Evolutionary conservation across 2,797 vertebrate species (phyloP), one percentile per base, ranked within the genome.

Genomic region (Semotilus atromaculatus): DNA sequence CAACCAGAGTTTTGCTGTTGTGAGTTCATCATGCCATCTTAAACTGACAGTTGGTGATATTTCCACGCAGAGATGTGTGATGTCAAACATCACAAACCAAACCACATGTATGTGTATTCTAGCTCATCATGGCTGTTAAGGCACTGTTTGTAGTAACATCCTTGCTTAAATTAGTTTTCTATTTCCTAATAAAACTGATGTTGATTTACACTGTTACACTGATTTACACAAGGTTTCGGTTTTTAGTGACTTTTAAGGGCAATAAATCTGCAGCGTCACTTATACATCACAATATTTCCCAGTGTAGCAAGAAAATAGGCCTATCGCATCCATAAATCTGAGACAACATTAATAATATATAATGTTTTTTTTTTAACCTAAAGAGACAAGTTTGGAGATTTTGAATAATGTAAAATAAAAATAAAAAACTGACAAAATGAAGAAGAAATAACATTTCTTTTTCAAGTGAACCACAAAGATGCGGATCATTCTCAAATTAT

Each of bases 21-120:
- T 62, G 40, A 26, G 7, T 36, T 64, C n/a, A 26, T 48, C 36
- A 2, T 62, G 26, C 38, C n/a, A 11, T 38, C 55, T 62, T 60
- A 58, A 73, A 62, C 40, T n/a, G 38, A 62, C 70, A 73, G 29
- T 74, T 82, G 21, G 34, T 43, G 29, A 45, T 36, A 36, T 64
- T 82, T 64, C 26, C 58, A 74, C 55, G 4, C 21, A 62, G 38
- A n/a, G 26, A 10, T 73, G 40, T 10, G 38, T 71, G 7, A 58
- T 43, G 6, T 72, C 3, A 81, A 31, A 71, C 14, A 60, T 51
- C 14, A 36, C 58, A 38, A 75, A 74, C 81, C n/a, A n/a, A n/a
- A n/a, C n/a, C n/a, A n/a, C n/a, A n/a, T n/a, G n/a, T n/a, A 29
- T 74, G 70, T 3, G 34, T 64, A 55, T n/a, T 80, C 45, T 38